phyloP scores from a whole-genome alignment of 2,888 invertebrate genomes.

The Lysandra coridon region DNA sequence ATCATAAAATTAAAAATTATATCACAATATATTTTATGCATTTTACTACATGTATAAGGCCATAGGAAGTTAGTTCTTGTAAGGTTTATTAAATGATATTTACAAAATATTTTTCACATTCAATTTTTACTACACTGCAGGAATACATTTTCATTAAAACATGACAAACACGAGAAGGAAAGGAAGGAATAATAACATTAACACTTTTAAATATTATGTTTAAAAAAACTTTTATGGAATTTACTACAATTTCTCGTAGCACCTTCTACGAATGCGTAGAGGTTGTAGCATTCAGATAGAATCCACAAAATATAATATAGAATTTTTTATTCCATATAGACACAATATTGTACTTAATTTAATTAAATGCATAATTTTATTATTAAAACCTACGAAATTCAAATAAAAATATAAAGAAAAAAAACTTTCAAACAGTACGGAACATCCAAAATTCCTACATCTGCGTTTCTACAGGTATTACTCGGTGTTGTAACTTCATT shows the following conservation, averaged over 20 bases:
- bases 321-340: not conserved
- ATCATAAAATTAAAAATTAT: no score
- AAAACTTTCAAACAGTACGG: constrained; percentile 32
- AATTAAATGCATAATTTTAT: not conserved
- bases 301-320: not conserved
- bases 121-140: not conserved
- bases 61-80: no score
- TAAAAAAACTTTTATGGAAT: no score
- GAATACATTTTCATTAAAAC: not conserved
- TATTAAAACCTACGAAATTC: no score
- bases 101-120: not conserved
- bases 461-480: constrained; percentile 44
- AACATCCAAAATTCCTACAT: constrained; percentile 38
- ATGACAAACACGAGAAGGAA: not conserved
- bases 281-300: not conserved
- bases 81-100: not conserved
- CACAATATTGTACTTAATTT: not conserved
- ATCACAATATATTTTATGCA: no score
- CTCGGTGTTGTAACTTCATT: constrained; percentile 74
- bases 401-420: no score
- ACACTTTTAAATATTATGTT: not conserved
- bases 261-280: not conserved
- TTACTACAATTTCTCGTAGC: not conserved
- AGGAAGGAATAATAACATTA: not conserved
- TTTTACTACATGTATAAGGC: no score